Evolutionary conservation across 2,113 vertebrate species (phyloP).

Genomic region (Eclectus roratus): DNA sequence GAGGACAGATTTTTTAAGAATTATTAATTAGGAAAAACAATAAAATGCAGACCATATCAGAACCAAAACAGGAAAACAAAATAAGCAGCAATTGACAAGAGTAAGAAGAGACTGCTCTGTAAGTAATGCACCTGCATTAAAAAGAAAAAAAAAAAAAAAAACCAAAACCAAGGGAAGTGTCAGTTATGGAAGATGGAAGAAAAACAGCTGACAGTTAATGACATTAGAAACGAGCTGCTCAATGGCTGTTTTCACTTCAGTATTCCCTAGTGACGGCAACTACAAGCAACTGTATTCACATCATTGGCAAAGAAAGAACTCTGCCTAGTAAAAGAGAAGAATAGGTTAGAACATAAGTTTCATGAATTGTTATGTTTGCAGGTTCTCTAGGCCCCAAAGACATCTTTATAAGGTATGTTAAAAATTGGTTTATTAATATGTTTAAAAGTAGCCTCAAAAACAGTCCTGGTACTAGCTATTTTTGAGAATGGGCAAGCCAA

Average conservation of each 20-base stretch:
- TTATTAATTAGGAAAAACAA: neutral
- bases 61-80: neutral
- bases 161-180: neutral
- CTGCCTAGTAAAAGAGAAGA: neutral
- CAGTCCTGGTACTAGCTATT: neutral
- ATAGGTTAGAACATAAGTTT: neutral
- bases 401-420: neutral
- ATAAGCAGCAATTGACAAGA: neutral
- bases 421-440: neutral
- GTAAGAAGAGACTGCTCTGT: neutral
- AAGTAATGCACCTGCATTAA: neutral
- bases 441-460: neutral
- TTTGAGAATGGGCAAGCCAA: neutral
- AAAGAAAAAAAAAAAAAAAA: neutral
- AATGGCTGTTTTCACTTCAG: neutral
- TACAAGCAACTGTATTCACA: neutral
- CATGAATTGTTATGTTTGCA: neutral
- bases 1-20: neutral
- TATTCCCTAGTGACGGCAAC: neutral
- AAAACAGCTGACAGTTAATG: neutral
- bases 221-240: neutral
- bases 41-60: neutral
- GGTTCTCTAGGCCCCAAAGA: neutral
- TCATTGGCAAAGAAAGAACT: neutral
- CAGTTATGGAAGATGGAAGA: neutral